phyloP scores from a whole-genome alignment of 2,113 vertebrate genomes.

The Scopus umbretta region DNA sequence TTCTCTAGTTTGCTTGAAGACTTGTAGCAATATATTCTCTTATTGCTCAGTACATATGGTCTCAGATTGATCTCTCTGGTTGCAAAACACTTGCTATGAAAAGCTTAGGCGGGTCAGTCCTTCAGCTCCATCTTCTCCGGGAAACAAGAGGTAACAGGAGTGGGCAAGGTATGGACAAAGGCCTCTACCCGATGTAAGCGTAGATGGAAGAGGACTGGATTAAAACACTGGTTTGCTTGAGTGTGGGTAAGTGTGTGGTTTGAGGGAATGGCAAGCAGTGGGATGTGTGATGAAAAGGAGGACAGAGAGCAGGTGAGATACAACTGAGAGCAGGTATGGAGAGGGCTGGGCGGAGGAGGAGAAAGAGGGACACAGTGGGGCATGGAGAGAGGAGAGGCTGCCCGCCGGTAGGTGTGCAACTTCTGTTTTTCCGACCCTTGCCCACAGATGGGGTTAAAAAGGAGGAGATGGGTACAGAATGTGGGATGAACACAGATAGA shows the following conservation, averaged over 20 bases:
- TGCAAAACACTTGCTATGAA: neutral
- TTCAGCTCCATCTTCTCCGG: neutral
- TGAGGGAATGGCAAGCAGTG: neutral
- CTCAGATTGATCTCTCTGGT: neutral
- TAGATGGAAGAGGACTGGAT: neutral
- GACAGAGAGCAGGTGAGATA: neutral
- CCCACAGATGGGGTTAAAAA: neutral
- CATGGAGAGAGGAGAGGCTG: neutral
- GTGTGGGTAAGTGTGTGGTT: neutral
- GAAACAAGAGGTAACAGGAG: neutral
- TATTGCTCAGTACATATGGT: neutral
- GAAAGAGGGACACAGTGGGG: neutral
- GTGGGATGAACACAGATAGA: neutral
- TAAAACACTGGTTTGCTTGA: neutral
- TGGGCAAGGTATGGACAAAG: neutral
- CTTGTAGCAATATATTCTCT: neutral
- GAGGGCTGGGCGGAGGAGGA: neutral
- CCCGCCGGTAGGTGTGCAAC: neutral
- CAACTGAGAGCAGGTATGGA: neutral
- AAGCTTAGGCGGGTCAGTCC: neutral
- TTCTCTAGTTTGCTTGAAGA: neutral
- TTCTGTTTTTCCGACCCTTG: neutral
- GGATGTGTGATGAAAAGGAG: neutral
- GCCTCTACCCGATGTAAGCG: fast-evolving
- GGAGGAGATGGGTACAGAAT: neutral